phyloP scores from a whole-genome alignment of 2,888 invertebrate species.

The Eupithecia centaureata region DNA sequence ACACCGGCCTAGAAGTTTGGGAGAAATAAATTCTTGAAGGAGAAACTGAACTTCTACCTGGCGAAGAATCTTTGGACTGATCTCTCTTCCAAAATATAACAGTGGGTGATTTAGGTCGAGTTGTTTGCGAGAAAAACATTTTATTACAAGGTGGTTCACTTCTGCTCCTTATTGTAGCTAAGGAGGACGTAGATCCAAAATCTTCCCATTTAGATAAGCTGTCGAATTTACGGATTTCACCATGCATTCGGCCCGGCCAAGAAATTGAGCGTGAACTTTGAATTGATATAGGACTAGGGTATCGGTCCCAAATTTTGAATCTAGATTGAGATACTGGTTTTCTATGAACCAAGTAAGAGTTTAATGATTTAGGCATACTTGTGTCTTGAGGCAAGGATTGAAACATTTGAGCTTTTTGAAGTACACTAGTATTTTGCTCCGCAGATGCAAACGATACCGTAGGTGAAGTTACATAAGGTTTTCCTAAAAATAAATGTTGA shows the following conservation, averaged over 20 bases:
- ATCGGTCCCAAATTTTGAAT: conserved; percentile 87
- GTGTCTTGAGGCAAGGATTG: conserved; percentile 80
- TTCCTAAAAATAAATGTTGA: conserved; percentile 87
- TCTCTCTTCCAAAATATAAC: conserved; percentile 70
- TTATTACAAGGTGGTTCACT: conserved; percentile 86
- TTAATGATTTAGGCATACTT: conserved; percentile 84
- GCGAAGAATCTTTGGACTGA: conserved; percentile 46
- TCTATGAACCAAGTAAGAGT: conserved; percentile 87
- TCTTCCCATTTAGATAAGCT: conserved; percentile 72
- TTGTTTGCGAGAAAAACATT: conserved; percentile 79
- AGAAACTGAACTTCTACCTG: conserved; percentile 52
- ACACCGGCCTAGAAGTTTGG: conserved; percentile 68
- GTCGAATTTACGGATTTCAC: conserved; percentile 78
- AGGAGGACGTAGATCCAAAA: conserved; percentile 75
- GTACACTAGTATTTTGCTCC: conserved; percentile 84
- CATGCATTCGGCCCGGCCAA: conserved; percentile 84
- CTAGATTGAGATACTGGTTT: conserved; percentile 89
- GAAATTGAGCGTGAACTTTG: conserved; percentile 85
- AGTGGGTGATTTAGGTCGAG: conserved; percentile 74
- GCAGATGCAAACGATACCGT: conserved; percentile 52
- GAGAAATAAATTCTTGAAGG: conserved; percentile 67
- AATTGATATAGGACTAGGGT: conserved; percentile 75
- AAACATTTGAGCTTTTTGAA: conserved; percentile 88
- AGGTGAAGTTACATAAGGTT: conserved; percentile 54
- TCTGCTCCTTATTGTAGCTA: conserved; percentile 83